Percentiles rank a stretch among this genome's conserved stretches.
Evolutionary conservation across 2,113 vertebrate genomes (phyloP).

Genomic region (Micronycteris hirsuta): DNA sequence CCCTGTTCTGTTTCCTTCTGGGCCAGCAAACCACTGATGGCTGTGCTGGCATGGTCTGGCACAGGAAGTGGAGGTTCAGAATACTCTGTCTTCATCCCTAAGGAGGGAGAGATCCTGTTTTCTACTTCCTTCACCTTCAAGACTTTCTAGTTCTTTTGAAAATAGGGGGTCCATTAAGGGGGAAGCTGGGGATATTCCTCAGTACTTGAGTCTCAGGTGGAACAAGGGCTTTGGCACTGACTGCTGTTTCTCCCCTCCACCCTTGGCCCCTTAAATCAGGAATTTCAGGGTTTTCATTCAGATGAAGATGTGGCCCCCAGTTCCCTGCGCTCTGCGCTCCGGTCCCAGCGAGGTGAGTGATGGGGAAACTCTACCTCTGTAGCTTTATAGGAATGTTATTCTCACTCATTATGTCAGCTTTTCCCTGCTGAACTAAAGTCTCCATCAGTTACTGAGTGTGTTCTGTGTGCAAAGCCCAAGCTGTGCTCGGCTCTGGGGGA

Average conservation of each 20-base stretch:
- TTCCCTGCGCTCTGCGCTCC: slow-evolving; percentile 80
- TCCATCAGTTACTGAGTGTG: neutral
- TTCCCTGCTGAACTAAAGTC: slow-evolving; percentile 14
- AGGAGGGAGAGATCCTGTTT: neutral
- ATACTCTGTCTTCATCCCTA: neutral
- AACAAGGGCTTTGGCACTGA: slow-evolving; percentile 50
- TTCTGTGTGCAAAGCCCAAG: slow-evolving; percentile 32
- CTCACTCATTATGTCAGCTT: neutral
- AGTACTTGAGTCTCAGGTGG: neutral
- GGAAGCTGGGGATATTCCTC: slow-evolving; percentile 13
- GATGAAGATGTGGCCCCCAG: slow-evolving; percentile 80
- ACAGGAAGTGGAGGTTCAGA: neutral
- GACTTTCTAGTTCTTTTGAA: neutral
- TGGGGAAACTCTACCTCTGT: slow-evolving; percentile 53
- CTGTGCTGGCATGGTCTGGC: neutral
- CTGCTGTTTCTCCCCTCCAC: slow-evolving; percentile 69
- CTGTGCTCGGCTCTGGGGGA: slow-evolving; percentile 41
- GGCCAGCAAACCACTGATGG: neutral
- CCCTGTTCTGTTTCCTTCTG: neutral
- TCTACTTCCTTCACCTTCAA: neutral
- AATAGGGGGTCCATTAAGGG: neutral
- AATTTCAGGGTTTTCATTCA: slow-evolving; percentile 89
- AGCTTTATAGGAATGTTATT: slow-evolving; percentile 36
- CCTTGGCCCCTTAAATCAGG: slow-evolving; percentile 80
- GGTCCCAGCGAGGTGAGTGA: slow-evolving; percentile 88